Percentiles rank a stretch among this genome's conserved stretches.
Evolutionary conservation across 2,888 invertebrate genomes (phyloP).

Genomic region (Clitarchus hookeri): DNA sequence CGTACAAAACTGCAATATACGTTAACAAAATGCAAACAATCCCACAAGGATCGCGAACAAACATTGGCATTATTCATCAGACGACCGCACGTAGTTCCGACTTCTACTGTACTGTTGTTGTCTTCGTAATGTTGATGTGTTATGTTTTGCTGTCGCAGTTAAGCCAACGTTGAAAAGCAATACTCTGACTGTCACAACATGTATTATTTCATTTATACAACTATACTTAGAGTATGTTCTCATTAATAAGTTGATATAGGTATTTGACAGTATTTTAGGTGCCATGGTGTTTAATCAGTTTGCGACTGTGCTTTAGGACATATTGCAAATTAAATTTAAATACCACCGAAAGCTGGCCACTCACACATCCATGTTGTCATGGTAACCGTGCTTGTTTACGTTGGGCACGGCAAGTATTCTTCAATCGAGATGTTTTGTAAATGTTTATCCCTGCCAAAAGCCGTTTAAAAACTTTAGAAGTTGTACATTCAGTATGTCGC

Average conservation of each 20-base stretch:
- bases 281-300: too few species aligned
- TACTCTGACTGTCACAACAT: not conserved
- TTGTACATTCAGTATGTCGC: not conserved
- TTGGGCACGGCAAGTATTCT: too few species aligned
- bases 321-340: too few species aligned
- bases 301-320: too few species aligned
- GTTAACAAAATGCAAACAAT: conserved; percentile 79
- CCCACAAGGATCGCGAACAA: conserved; percentile 83
- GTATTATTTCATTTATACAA: not conserved
- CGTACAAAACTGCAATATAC: conserved; percentile 79
- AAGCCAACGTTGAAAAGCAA: not conserved
- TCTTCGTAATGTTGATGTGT: not conserved
- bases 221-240: not conserved
- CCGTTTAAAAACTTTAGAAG: not conserved
- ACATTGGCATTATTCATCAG: conserved; percentile 58
- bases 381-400: conserved; percentile 28
- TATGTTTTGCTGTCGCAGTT: not conserved
- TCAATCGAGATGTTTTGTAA: not conserved
- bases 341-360: not conserved
- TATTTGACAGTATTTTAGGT: too few species aligned
- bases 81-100: conserved; percentile 11
- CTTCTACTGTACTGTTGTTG: conserved; percentile 16
- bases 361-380: conserved; percentile 6
- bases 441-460: not conserved
- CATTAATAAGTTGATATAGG: not conserved